These are phyloP conservation scores for Rhynchophorus ferrugineus DNA, from an alignment of 1,140 invertebrate species.

Conservation along the genomic window DNA sequence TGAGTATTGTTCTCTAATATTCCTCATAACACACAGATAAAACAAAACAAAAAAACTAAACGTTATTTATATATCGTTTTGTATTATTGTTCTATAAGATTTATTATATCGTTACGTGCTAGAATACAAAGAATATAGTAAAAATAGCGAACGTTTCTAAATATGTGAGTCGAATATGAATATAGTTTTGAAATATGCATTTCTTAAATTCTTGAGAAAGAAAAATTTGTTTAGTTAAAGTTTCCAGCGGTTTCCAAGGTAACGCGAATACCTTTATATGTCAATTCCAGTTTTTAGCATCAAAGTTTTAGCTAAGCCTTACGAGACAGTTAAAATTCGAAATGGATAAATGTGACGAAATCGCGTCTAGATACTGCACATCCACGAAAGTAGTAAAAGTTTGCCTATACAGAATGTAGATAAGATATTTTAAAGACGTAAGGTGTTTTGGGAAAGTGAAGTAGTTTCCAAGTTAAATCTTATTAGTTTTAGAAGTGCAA, in stretches of 20 bases:
- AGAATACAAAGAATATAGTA: too few species aligned
- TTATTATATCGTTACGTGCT: too few species aligned
- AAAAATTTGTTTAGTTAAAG: not conserved
- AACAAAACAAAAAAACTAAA: too few species aligned
- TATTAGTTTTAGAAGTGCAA: constrained; percentile 7
- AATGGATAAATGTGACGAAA: constrained; percentile 23
- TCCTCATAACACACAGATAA: too few species aligned
- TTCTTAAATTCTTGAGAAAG: too few species aligned
- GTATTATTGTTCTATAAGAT: too few species aligned
- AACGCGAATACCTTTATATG: constrained; percentile 6
- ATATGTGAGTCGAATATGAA: too few species aligned
- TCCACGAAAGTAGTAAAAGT: constrained; percentile 23
- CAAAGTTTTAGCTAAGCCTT: constrained; percentile 22
- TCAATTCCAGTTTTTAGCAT: constrained; percentile 17
- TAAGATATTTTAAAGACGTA: constrained; percentile 17
- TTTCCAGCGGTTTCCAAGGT: not conserved
- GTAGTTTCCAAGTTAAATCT: constrained; percentile 18
- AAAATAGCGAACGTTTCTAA: too few species aligned
- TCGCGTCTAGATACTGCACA: constrained; percentile 15
- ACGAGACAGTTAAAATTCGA: constrained; percentile 21
- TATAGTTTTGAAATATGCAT: too few species aligned
- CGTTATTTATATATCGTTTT: too few species aligned
- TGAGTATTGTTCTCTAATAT: too few species aligned
- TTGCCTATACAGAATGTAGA: constrained; percentile 21
- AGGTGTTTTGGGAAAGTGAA: constrained; percentile 13